These are phyloP conservation scores for Desmophyllum pertusum DNA, from an alignment of 92 coral and sea anemone species.

Conservation along the genomic window DNA sequence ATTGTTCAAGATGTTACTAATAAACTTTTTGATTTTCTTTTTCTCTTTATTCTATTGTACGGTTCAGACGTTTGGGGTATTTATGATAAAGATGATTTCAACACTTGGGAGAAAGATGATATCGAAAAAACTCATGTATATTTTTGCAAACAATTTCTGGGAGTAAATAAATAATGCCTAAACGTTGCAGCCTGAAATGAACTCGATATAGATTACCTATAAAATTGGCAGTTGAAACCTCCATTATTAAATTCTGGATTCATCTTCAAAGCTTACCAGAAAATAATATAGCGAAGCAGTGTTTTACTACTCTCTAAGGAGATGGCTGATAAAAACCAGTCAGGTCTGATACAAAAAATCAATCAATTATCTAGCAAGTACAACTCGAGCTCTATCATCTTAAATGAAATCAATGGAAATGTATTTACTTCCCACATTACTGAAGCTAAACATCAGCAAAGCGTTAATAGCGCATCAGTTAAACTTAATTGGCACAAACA, in stretches of 20 bases:
- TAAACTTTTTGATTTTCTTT: neutral
- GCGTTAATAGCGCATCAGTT: neutral
- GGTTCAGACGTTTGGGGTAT: constrained; percentile 8
- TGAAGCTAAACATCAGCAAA: neutral
- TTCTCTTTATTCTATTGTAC: neutral
- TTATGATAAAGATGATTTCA: neutral
- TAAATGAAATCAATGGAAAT: too few species aligned
- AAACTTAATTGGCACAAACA: neutral
- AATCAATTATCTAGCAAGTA: neutral
- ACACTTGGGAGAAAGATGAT: neutral
- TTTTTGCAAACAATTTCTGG: too few species aligned
- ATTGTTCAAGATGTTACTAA: neutral
- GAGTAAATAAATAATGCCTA: too few species aligned
- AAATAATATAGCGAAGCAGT: too few species aligned
- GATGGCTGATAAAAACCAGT: neutral
- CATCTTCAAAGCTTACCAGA: too few species aligned
- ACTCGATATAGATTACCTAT: too few species aligned
- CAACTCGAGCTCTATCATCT: too few species aligned
- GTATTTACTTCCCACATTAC: neutral
- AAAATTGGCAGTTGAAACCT: too few species aligned
- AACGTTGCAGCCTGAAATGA: too few species aligned
- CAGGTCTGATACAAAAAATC: neutral
- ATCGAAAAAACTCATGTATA: too few species aligned
- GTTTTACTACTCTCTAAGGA: too few species aligned
- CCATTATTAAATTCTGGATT: too few species aligned